Base-by-base conservation (phyloP, 2,888 invertebrate genomes). In the Salticus scenicus region DNA sequence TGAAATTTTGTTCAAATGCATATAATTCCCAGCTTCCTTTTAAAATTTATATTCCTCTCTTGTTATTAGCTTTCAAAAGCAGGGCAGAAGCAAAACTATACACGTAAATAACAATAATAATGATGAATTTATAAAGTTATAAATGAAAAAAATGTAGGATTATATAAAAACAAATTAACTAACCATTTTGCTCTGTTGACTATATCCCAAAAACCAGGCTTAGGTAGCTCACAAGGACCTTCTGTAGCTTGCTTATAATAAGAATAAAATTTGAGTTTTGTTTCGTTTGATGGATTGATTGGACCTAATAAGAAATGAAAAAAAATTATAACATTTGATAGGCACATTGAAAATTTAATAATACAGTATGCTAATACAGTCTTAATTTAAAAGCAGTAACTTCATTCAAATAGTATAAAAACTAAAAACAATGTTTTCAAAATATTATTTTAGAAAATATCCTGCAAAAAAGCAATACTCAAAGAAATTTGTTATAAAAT, bases 241-340 rank as follows among this genome's bases (percentile, higher is more conserved):
- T 95, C 94, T 0, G 96, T 97, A 0, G 97, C 98, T 92, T 99
- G 98, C 91, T 99, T 99, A 92, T 94, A 99, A 90, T 95, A 96
- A 7, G 95, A 95, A 92, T 99, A 99, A 92, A 99, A 98, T 88
- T 95, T 94, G 71, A 99, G 93, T 95, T 97, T 96, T 92, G 98
- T 93, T 89, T 96, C 96, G 92, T 96, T 84, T 1, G 87, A 87
- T 8, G 87, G 83, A 20, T 79, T 67, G 27, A 87, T 73, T 30
- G 33, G 51, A 4, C 87, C 87, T 87, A 37, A 41, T 30, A 63
- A 37, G 17, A 69, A 51, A n/a, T n/a, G n/a, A 31, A 12, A 70
- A 31, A 20, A 30, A 31, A n/a, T 27, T 8, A n/a, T 10, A 0
- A 66, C n/a, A 41, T 7, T 24, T 14, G 14, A n/a, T 4, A 33